These are phyloP conservation scores for Plagodis pulveraria DNA, from an alignment of 2,888 invertebrate genomes.

Conservation along the genomic window DNA sequence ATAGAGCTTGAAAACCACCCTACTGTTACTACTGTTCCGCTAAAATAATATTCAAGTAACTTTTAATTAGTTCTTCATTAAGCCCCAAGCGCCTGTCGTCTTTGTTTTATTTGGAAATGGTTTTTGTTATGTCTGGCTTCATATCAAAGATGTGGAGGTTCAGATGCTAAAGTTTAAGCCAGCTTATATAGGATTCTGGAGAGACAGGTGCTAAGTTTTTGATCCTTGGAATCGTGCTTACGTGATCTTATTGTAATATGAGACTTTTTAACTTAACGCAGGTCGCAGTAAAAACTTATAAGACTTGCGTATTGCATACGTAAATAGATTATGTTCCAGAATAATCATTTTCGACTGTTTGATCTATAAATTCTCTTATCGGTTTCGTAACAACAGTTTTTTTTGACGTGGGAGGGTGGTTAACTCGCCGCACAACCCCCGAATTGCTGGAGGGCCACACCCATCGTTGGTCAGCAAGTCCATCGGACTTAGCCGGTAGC, in stretches of 20 bases:
- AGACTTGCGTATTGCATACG: no score
- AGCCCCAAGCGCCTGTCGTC: conserved; percentile 44
- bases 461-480: no score
- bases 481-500: no score
- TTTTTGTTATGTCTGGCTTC: conserved; percentile 52
- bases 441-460: no score
- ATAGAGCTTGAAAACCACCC: neutral
- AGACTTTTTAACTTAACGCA: no score
- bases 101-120: conserved; percentile 56
- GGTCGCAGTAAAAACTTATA: no score
- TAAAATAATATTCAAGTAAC: conserved; percentile 49
- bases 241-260: neutral
- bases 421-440: no score
- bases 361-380: no score
- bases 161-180: conserved; percentile 16
- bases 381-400: no score
- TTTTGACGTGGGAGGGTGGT: no score
- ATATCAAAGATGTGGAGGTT: conserved; percentile 22
- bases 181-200: conserved; percentile 14
- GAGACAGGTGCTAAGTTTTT: neutral
- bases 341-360: no score
- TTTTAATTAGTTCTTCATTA: conserved; percentile 69
- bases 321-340: no score
- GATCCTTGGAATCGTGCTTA: neutral
- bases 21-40: conserved; percentile 13